Percentiles rank a stretch among this genome's conserved stretches.
These are phyloP conservation scores for Standfussiana lucernea DNA, from an alignment of 2,888 invertebrate species.

Conservation along the genomic window DNA sequence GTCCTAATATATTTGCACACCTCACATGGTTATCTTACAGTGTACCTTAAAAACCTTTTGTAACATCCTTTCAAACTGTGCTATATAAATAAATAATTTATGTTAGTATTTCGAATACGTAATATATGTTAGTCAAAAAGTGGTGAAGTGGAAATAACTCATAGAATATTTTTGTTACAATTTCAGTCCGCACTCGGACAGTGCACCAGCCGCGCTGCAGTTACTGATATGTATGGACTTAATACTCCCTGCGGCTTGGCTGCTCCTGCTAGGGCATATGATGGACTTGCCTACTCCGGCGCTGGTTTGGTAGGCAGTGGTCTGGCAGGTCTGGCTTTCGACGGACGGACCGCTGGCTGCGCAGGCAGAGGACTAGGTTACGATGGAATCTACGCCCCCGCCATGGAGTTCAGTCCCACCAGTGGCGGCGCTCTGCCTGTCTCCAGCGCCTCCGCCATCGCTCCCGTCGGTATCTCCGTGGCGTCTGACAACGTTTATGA, in stretches of 20 bases:
- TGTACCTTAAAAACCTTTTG: too few relatives aligned
- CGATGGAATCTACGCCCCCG: constrained; percentile 13
- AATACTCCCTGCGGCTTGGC: constrained; percentile 2
- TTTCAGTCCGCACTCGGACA: neutral
- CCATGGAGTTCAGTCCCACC: constrained; percentile 40
- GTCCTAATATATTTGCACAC: too few relatives aligned
- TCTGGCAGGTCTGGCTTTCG: neutral
- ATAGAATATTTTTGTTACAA: neutral
- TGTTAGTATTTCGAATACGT: too few relatives aligned
- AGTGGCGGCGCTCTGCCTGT: constrained; percentile 56
- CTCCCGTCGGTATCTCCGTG: constrained; percentile 50
- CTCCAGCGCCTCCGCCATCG: constrained; percentile 15
- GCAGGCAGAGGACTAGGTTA: constrained; percentile 18
- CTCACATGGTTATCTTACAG: too few relatives aligned
- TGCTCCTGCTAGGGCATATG: neutral
- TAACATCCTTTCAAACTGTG: too few relatives aligned
- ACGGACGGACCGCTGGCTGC: neutral
- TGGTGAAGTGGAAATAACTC: too few relatives aligned
- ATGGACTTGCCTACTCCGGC: neutral
- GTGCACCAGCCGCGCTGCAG: constrained; percentile 1
- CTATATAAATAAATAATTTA: too few relatives aligned
- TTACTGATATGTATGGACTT: neutral
- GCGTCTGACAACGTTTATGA: constrained; percentile 62
- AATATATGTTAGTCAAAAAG: too few relatives aligned
- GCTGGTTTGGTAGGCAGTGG: constrained; percentile 20